Evolutionary conservation across 2,797 vertebrate species (phyloP), one percentile per base, ranked within the genome.

Genomic region (Micropoecilia bifurca): DNA sequence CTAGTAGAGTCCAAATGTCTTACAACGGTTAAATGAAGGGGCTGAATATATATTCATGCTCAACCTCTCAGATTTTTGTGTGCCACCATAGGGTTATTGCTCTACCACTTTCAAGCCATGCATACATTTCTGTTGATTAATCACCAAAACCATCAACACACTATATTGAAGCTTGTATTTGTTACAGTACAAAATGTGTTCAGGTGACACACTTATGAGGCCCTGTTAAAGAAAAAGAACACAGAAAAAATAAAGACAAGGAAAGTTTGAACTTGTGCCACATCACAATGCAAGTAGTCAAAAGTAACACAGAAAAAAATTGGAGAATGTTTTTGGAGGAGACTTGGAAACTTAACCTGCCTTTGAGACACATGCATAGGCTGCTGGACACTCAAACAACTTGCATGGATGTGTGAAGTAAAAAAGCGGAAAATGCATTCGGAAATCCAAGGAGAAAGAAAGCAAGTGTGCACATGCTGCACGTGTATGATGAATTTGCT

Each of bases 251-350:
- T 79, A 85, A 89, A 81, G 53, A 63, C n/a, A 57, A 78, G 57
- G 69, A 75, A 68, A 30, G 59, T 46, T 53, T 55, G 55, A 90
- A 83, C 90, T 91, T 83, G 87, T 83, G 85, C 55, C 46, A n/a
- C 66, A 83, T 90, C 81, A 89, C 88, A 90, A 92, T 91, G 90
- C 84, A 91, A 89, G 88, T 88, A 61, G 89, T 90, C 92, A 87
- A 92, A 94, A 92, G 91, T 75, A 30, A 73, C 73, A 79, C 79
- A 83, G 88, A 75, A 78, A 85, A 87, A 85, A 73, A 71, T 78
- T 82, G 75, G 79, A 92, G 87, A 83, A 86, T 76, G 82, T 78
- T 87, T 73, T 47, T 13, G 33, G 68, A 84, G 81, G 74, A 84
- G 85, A 80, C 76, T 76, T 59, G 69, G 69, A 85, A 89, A 89